phyloP scores from a whole-genome alignment of 1,140 invertebrate genomes.

The Drosophila sulfurigaster region DNA sequence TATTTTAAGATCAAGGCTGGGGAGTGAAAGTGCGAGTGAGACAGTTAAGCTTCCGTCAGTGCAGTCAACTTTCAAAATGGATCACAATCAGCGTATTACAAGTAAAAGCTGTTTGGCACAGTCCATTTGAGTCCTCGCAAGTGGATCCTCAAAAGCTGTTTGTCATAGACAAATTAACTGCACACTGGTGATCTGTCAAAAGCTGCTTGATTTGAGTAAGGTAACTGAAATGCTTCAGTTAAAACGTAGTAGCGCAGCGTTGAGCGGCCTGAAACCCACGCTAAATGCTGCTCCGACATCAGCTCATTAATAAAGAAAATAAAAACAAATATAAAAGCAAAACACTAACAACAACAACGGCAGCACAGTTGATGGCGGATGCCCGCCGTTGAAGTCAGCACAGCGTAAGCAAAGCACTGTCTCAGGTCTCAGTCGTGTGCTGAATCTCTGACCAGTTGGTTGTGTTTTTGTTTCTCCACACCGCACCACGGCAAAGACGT shows the following conservation, averaged over 20 bases:
- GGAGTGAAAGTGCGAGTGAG: background rate
- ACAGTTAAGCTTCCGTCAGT: background rate
- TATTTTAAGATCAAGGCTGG: slow-evolving; percentile 1
- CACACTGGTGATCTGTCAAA: background rate
- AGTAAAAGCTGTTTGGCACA: background rate
- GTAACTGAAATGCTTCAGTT: slow-evolving; percentile 1
- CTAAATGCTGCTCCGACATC: slow-evolving; percentile 37
- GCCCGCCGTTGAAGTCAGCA: slow-evolving; percentile 20
- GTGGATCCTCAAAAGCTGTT: background rate
- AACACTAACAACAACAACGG: slow-evolving; percentile 13
- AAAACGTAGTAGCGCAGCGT: slow-evolving; percentile 40
- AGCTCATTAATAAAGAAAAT: slow-evolving; percentile 67
- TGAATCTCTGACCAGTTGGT: slow-evolving; percentile 68
- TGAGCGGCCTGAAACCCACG: slow-evolving; percentile 45
- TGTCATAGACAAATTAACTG: background rate
- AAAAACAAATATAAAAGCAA: slow-evolving; percentile 28
- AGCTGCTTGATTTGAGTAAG: background rate
- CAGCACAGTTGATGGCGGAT: slow-evolving; percentile 41
- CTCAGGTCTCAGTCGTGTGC: slow-evolving; percentile 59
- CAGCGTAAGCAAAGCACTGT: slow-evolving; percentile 26
- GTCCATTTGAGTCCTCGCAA: background rate
- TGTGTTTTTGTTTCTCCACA: slow-evolving; percentile 36
- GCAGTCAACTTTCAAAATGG: background rate
- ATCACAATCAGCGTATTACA: background rate
- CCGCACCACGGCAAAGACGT: background rate